A percentile compares a stretch with the other conserved stretches of the same genome.
phyloP scores from a whole-genome alignment of 2,797 vertebrate species.

The Parambassis ranga region DNA sequence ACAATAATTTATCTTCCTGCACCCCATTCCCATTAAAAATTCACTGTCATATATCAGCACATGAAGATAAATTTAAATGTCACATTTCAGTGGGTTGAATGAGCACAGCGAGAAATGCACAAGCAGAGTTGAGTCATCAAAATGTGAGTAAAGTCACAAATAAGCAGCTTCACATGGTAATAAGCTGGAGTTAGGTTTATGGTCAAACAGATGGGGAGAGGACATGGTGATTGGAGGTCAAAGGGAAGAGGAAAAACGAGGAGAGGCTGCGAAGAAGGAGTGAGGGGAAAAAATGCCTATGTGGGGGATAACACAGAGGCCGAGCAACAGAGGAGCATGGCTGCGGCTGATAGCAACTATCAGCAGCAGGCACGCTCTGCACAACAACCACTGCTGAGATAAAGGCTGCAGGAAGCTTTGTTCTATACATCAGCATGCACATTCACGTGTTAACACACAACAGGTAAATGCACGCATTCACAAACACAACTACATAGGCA shows the following conservation, averaged over 20 bases:
- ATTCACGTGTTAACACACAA: slow-evolving; percentile 6
- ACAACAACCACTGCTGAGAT: slow-evolving; percentile 57
- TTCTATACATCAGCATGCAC: slow-evolving; percentile 28
- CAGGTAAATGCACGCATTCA: neutral
- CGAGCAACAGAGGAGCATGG: slow-evolving; percentile 31
- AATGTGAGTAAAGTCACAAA: neutral
- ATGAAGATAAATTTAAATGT: neutral
- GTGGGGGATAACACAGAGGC: neutral
- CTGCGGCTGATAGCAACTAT: slow-evolving; percentile 66
- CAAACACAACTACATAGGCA: neutral
- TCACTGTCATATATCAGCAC: neutral
- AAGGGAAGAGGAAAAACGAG: neutral
- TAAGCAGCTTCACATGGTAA: neutral
- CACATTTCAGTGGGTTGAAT: neutral
- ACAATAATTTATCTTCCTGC: too few relatives aligned
- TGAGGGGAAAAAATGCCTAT: neutral
- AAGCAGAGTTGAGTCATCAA: neutral
- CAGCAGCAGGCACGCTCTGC: slow-evolving; percentile 50
- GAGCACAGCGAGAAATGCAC: neutral
- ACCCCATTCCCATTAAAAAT: neutral
- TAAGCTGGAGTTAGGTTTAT: neutral
- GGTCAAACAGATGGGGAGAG: slow-evolving; percentile 12
- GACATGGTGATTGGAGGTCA: slow-evolving; percentile 26
- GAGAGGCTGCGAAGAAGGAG: neutral
- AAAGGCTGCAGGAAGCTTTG: slow-evolving; percentile 58